These are phyloP conservation scores for Euphonia xanthogaster DNA, from an alignment of 2,797 vertebrate species.

Conservation along the genomic window DNA sequence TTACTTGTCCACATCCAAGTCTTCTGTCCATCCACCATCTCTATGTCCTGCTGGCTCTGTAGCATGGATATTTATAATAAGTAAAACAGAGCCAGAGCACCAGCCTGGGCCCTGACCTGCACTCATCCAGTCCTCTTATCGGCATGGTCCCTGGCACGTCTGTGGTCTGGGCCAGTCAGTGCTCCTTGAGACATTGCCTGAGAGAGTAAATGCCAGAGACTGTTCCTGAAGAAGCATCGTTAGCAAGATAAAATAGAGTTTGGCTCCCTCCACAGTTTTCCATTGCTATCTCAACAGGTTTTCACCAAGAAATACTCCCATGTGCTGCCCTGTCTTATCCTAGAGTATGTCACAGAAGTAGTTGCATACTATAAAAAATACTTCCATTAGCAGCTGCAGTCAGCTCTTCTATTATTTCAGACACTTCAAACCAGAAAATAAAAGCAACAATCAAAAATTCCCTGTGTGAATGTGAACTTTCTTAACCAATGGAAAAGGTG, in stretches of 20 bases:
- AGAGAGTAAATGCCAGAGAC: neutral
- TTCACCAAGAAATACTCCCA: neutral
- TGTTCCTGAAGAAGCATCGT: neutral
- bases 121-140: neutral
- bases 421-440: neutral
- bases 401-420: neutral
- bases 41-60: neutral
- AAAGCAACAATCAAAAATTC: neutral
- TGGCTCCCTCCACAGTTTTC: neutral
- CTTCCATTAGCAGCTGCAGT: neutral
- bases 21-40: neutral
- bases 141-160: neutral
- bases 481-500: neutral
- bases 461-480: accelerated
- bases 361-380: neutral
- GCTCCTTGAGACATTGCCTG: neutral
- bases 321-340: neutral
- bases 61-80: neutral
- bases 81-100: neutral
- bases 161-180: neutral
- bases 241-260: neutral
- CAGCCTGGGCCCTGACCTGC: neutral
- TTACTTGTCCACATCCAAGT: neutral
- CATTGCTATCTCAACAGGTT: neutral
- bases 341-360: neutral